Evolutionary conservation across 1,140 invertebrate species (phyloP).

Genomic region (Drosophila cardini): DNA sequence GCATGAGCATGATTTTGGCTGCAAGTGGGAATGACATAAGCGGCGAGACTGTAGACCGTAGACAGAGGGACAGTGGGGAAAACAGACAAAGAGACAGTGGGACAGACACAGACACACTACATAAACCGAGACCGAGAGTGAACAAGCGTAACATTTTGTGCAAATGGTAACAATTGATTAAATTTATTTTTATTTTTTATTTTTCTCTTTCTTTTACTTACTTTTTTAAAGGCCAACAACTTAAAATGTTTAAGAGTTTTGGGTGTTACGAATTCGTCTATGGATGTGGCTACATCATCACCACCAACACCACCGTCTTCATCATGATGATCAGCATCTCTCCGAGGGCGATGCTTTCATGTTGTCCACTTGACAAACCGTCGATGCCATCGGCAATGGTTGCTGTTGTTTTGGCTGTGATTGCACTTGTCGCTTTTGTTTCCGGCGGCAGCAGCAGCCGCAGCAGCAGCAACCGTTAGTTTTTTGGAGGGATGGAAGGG

Average conservation of each 20-base stretch:
- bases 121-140: neutral
- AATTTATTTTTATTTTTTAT: neutral
- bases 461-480: constrained; percentile 19
- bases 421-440: constrained; percentile 47
- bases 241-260: neutral
- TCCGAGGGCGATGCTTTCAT: constrained; percentile 50
- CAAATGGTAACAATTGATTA: constrained; percentile 45
- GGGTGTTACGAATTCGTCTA: constrained; percentile 33
- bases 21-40: too few relatives aligned
- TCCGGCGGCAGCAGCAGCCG: constrained; percentile 45
- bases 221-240: constrained; percentile 11
- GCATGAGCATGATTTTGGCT: neutral
- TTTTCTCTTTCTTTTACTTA: too few relatives aligned
- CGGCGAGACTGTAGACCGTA: too few relatives aligned
- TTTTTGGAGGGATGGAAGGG: neutral
- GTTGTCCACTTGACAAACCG: constrained; percentile 36
- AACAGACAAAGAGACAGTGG: too few relatives aligned
- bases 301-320: neutral
- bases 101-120: constrained; percentile 13
- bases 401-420: constrained; percentile 11
- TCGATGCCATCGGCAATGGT: constrained; percentile 4
- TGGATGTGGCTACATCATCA: constrained; percentile 23
- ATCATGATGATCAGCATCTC: constrained; percentile 28
- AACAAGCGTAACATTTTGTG: constrained; percentile 43
- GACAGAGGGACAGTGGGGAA: too few relatives aligned